Percentiles rank a stretch among this genome's conserved stretches.
These are phyloP conservation scores for Trididemnum nubilum DNA, from an alignment of 23 tunicate species.

Conservation along the genomic window DNA sequence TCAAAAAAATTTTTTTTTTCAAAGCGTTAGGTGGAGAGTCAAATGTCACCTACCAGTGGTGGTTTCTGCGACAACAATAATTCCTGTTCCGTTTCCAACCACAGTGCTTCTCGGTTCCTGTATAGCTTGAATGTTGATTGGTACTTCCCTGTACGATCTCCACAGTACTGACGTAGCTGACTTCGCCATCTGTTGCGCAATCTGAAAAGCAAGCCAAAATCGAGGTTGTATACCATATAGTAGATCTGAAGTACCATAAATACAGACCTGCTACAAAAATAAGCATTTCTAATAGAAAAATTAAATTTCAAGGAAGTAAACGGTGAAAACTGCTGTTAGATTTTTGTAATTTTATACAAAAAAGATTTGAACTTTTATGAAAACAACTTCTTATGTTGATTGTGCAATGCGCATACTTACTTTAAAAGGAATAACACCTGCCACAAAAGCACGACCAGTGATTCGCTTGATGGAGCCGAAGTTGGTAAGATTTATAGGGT, in stretches of 20 bases:
- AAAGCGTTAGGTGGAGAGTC: too few relatives aligned
- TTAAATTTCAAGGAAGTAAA: too few relatives aligned
- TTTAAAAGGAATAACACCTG: constrained; percentile 89
- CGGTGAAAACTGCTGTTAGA: too few relatives aligned
- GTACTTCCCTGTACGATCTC: constrained; percentile 74
- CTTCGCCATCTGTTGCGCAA: constrained; percentile 93
- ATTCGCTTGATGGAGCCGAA: constrained; percentile 78
- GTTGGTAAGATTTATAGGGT: constrained; percentile 63
- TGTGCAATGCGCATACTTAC: too few relatives aligned
- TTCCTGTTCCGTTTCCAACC: constrained; percentile 89
- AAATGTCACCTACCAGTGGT: constrained; percentile 90
- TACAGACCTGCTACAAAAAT: background rate
- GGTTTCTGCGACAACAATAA: constrained; percentile 83
- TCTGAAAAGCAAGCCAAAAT: constrained; percentile 21
- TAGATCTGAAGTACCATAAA: background rate
- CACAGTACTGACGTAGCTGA: constrained; percentile 77
- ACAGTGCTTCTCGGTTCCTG: constrained; percentile 78
- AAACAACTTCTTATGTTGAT: too few relatives aligned
- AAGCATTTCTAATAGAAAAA: background rate
- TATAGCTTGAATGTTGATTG: constrained; percentile 80
- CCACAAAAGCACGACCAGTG: constrained; percentile 89
- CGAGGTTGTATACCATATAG: too few relatives aligned
- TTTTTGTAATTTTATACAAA: too few relatives aligned
- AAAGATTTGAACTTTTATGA: too few relatives aligned
- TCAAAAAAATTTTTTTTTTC: too few relatives aligned